These are phyloP conservation scores for Lepilemur ruficaudatus DNA, from an alignment of 2,797 vertebrate genomes.

Conservation along the genomic window DNA sequence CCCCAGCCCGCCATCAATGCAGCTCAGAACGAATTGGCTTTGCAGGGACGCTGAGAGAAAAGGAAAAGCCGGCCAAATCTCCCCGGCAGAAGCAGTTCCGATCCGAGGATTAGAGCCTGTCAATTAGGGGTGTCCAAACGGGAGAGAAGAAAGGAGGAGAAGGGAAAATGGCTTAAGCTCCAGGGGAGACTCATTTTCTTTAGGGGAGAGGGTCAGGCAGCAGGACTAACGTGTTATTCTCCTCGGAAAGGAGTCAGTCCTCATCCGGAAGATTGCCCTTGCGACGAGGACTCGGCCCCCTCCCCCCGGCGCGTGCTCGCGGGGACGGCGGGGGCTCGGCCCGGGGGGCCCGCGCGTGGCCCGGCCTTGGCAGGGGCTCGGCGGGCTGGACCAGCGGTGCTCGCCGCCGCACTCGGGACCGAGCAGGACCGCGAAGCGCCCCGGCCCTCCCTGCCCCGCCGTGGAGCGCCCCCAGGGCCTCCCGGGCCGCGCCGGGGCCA, in stretches of 20 bases:
- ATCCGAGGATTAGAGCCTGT: constrained; percentile 63
- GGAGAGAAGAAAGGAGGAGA: background rate
- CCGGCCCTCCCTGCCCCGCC: rapidly evolving
- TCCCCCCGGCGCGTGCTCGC: background rate
- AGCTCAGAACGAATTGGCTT: constrained; percentile 62
- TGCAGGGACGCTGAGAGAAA: constrained; percentile 49
- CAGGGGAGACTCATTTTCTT: background rate
- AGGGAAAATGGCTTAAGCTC: constrained; percentile 3
- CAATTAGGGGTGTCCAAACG: constrained; percentile 29
- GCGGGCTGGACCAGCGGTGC: too few relatives aligned
- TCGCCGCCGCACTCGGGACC: too few relatives aligned
- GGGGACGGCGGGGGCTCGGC: constrained; percentile 78
- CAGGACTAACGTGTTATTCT: background rate
- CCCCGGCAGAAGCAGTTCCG: constrained; percentile 50
- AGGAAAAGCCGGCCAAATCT: constrained; percentile 51
- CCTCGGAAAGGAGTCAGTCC: background rate
- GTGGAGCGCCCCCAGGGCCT: background rate
- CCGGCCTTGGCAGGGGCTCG: background rate
- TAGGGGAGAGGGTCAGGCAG: background rate
- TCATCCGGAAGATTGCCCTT: background rate
- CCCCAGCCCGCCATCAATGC: background rate
- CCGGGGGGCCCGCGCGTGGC: constrained; percentile 2
- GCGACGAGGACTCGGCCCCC: background rate
- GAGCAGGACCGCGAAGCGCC: background rate
- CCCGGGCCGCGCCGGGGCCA: rapidly evolving